Conservation (phyloP, 2,797 vertebrate genomes). For the Amniataba percoides region DNA sequence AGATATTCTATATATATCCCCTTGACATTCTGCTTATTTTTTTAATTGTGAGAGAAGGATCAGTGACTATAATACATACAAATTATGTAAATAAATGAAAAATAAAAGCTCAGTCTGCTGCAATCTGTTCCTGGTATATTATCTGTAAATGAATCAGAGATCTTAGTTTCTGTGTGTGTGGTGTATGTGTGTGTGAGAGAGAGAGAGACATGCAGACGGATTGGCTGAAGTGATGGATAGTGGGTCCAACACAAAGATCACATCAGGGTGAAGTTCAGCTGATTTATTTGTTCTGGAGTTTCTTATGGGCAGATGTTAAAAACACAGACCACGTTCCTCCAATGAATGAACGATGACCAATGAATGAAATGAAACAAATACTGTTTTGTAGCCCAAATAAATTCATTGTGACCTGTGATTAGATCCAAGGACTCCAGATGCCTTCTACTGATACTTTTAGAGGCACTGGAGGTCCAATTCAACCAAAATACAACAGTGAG, state of each 20-base stretch:
- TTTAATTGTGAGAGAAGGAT: too few species aligned
- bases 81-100: slow-evolving; percentile 10
- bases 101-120: neutral
- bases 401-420: neutral
- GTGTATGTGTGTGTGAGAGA: neutral
- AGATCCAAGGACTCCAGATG: neutral
- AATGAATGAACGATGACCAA: too few species aligned
- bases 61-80: neutral
- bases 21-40: too few species aligned
- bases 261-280: too few species aligned
- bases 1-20: neutral
- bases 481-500: neutral
- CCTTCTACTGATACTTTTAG: neutral
- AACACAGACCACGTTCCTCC: neutral
- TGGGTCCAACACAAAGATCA: slow-evolving; percentile 1
- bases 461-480: neutral
- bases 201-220: neutral
- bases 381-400: slow-evolving; percentile 11
- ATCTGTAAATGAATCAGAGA: neutral
- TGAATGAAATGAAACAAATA: neutral
- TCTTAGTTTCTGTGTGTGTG: neutral
- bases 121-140: neutral
- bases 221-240: neutral
- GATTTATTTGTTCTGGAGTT: neutral
- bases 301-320: neutral